Percentiles rank a stretch among this genome's conserved stretches.
Evolutionary conservation across 2,113 vertebrate genomes (phyloP).

Genomic region (Eidolon helvum): DNA sequence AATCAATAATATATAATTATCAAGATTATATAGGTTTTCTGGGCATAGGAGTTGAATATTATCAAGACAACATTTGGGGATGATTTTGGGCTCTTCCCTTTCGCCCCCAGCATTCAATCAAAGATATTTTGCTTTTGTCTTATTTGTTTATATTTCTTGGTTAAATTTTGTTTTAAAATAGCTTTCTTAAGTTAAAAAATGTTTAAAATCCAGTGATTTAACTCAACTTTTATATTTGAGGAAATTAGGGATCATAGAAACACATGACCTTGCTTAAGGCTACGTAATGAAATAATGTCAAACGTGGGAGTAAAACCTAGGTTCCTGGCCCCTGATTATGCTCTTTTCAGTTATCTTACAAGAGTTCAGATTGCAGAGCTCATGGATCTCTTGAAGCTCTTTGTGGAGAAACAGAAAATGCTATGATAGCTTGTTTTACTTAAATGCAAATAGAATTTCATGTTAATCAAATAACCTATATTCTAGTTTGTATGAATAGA

Average conservation of each 20-base stretch:
- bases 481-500: not conserved
- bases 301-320: not conserved
- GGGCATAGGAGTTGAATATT: not conserved
- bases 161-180: not conserved
- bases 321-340: not conserved
- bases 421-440: not conserved
- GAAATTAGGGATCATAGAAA: not conserved
- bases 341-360: not conserved
- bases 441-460: constrained; percentile 1
- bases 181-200: not conserved
- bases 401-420: not conserved
- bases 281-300: not conserved
- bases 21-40: not conserved
- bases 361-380: not conserved
- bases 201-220: not conserved
- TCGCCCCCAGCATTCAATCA: not conserved
- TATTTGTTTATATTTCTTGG: not conserved
- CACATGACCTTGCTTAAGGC: not conserved
- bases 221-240: not conserved
- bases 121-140: constrained; percentile 15
- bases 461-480: not conserved
- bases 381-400: not conserved
- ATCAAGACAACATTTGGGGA: not conserved
- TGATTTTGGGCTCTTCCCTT: not conserved
- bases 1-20: not conserved